phyloP scores from a whole-genome alignment of 2,113 vertebrate species.

The Phoxinus phoxinus region DNA sequence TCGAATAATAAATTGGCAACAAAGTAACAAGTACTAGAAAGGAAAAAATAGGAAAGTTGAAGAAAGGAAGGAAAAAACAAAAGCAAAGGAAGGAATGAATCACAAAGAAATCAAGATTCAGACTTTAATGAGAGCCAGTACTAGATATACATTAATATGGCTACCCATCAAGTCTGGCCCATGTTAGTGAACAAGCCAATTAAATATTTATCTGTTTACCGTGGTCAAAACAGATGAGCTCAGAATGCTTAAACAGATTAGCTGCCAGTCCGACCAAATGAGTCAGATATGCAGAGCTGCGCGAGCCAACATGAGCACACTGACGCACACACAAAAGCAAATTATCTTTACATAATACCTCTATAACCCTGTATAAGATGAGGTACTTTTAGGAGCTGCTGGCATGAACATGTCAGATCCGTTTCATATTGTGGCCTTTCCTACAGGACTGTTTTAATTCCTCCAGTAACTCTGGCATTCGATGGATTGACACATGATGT shows the following conservation, averaged over 20 bases:
- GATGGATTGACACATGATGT: not conserved
- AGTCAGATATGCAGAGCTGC: constrained; percentile 10
- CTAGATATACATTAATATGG: constrained; percentile 9
- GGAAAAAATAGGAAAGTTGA: not conserved
- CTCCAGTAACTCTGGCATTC: constrained; percentile 9
- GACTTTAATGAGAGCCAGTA: not conserved
- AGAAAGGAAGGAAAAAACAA: not conserved
- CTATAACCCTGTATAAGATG: not conserved
- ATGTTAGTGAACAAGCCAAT: constrained; percentile 38
- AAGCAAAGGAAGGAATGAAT: not conserved
- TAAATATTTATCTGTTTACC: constrained; percentile 51
- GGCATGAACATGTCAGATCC: not conserved
- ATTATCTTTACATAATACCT: not conserved
- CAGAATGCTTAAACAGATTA: constrained; percentile 38
- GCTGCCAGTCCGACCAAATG: constrained; percentile 22
- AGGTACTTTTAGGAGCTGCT: not conserved
- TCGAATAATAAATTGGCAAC: not conserved
- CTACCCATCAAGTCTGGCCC: not conserved
- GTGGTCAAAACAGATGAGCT: constrained; percentile 35
- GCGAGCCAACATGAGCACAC: constrained; percentile 13
- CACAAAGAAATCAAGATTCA: not conserved
- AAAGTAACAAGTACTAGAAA: not conserved
- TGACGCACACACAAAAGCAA: not conserved
- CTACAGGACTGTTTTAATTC: not conserved
- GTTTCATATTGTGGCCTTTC: not conserved